Base-by-base conservation (phyloP, 2,797 vertebrate species). In the Limnodromus scolopaceus region DNA sequence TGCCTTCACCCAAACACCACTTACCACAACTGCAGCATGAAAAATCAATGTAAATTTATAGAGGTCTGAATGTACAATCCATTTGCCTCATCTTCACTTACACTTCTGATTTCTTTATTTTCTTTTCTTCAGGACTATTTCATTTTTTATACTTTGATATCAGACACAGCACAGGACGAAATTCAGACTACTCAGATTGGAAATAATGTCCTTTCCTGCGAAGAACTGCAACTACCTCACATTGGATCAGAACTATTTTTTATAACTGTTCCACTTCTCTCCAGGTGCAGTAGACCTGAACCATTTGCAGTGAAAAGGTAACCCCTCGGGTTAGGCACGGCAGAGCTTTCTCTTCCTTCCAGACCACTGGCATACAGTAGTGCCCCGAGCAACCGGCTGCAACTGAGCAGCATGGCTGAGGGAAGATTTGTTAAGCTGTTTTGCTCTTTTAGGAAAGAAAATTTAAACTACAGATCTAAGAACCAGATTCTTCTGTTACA, bases 1-100 rank as follows among this genome's bases (percentile, higher is more conserved):
- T 94, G 15, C 86, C 72, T 79, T 93, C 75, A 70, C 71, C 85
- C 53, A 49, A 95, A 91, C 80, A 58, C 46, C n/a, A 41, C 28
- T 84, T n/a, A 88, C 84, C 68, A 93, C 74, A 95, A 74, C 23
- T n/a, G 54, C 76, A 85, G 90, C 61, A 93, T 69, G 83, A 93
- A 91, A 88, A 96, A 93, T 60, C 78, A 80, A 9, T 89, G 74
- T 87, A 53, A 80, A 68, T 49, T 38, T 93, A 63, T 13, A 91
- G 64, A 68, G 32, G 23, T 55, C 82, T 54, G 60, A 92, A 95
- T 38, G n/a, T 76, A 68, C 58, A 90, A 89, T 63, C 77, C 82
- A 57, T 74, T 96, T 93, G 85, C 87, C 57, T 91, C 66, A 64
- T 77, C 66, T 84, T 80, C 63, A 65, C 55, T 80, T 79, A 63